These are phyloP conservation scores for Chaetogeoica ovagalla DNA, from an alignment of 2,888 invertebrate species.

Conservation along the genomic window DNA sequence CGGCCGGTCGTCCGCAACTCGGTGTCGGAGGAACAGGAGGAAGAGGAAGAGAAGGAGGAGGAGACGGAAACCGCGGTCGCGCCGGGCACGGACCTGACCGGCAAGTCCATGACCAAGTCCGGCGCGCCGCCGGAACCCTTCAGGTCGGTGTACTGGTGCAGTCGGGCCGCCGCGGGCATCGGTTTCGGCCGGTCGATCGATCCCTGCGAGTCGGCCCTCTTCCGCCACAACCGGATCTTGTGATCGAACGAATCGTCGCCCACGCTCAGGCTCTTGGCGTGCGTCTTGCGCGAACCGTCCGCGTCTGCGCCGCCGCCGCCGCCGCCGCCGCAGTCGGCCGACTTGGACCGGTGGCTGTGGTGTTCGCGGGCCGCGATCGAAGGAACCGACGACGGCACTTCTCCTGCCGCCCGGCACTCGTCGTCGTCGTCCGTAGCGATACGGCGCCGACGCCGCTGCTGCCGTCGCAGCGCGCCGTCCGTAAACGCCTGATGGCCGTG, in stretches of 20 bases:
- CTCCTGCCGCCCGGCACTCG: conserved; percentile 24
- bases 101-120: conserved; percentile 81
- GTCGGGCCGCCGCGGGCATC: conserved; percentile 2
- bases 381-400: background rate
- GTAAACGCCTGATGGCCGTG: too few relatives aligned
- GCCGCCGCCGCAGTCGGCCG: conserved; percentile 15
- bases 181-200: conserved; percentile 56
- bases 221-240: conserved; percentile 68
- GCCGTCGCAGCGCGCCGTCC: conserved; percentile 56
- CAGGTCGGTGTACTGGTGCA: conserved; percentile 55
- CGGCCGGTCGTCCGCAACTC: background rate
- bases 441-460: too few relatives aligned
- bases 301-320: background rate
- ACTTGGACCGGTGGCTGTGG: conserved; percentile 37
- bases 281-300: conserved; percentile 30
- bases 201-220: conserved; percentile 65
- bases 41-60: too few relatives aligned
- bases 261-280: conserved; percentile 53
- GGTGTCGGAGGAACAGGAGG: background rate
- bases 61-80: background rate
- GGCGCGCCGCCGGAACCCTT: conserved; percentile 64
- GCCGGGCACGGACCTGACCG: conserved; percentile 60
- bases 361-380: conserved; percentile 2
- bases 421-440: too few relatives aligned
- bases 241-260: conserved; percentile 60